phyloP scores from a whole-genome alignment of 2,888 invertebrate species.

The Synergus laeviventris region DNA sequence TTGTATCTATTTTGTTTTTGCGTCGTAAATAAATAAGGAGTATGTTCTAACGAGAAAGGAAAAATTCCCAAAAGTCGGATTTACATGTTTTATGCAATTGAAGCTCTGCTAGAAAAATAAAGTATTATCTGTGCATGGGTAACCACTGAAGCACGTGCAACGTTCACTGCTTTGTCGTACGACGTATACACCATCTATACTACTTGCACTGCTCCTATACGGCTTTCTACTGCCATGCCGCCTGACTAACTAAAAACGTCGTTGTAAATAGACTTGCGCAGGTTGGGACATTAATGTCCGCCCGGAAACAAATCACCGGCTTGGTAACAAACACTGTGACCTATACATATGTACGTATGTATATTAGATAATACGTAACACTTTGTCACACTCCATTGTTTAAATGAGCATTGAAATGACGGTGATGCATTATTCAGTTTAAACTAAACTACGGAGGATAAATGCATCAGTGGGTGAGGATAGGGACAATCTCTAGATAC shows the following conservation, averaged over 20 bases:
- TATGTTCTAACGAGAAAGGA: conserved; percentile 6
- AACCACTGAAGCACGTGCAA: background rate
- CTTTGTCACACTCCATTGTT: conserved; percentile 7
- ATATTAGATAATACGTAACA: conserved; percentile 7
- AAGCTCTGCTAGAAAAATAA: background rate
- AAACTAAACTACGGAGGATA: background rate
- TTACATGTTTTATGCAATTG: conserved; percentile 25
- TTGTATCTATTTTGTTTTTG: background rate
- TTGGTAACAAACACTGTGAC: conserved; percentile 18
- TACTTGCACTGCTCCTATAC: background rate
- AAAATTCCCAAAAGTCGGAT: conserved; percentile 4
- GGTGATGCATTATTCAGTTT: background rate
- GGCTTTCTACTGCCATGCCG: background rate
- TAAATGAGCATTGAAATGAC: conserved; percentile 4
- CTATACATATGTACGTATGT: conserved; percentile 7
- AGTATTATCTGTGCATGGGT: background rate
- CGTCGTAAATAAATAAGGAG: background rate
- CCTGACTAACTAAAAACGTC: conserved; percentile 15
- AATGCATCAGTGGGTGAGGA: background rate
- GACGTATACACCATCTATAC: background rate
- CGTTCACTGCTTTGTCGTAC: conserved; percentile 1
- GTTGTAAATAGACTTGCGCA: conserved; percentile 21
- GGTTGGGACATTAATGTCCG: conserved; percentile 27
- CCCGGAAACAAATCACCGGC: conserved; percentile 12
- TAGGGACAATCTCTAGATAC: background rate